Percentiles rank a stretch among this genome's conserved stretches.
phyloP scores from a whole-genome alignment of 2,888 invertebrate genomes.

The Sarcophaga rosellei region DNA sequence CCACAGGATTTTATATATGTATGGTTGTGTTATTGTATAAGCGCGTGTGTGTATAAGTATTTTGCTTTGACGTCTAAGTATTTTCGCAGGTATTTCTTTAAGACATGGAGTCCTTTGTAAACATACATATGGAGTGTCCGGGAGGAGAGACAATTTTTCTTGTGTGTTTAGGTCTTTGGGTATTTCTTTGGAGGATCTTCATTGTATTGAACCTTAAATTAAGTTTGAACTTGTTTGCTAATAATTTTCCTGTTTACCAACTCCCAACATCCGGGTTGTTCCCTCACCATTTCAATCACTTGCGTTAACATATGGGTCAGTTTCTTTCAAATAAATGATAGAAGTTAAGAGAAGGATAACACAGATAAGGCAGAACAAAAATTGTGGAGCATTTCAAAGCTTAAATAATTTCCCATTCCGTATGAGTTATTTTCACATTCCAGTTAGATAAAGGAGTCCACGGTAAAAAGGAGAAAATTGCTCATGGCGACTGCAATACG shows the following conservation, averaged over 20 bases:
- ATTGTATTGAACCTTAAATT: constrained; percentile 80
- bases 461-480: too few species aligned
- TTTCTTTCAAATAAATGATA: background rate
- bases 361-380: too few species aligned
- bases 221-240: constrained; percentile 78
- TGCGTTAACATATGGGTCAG: background rate
- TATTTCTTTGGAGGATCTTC: constrained; percentile 40
- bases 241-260: constrained; percentile 65
- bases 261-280: constrained; percentile 3
- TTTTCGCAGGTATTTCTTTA: constrained; percentile 37
- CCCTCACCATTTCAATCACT: background rate
- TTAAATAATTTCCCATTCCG: too few species aligned
- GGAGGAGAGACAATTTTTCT: background rate
- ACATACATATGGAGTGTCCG: background rate
- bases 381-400: too few species aligned
- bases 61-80: background rate
- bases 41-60: constrained; percentile 8
- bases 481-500: too few species aligned
- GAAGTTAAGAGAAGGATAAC: too few species aligned
- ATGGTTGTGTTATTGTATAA: background rate
- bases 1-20: constrained; percentile 78
- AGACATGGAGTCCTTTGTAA: background rate
- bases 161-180: constrained; percentile 6
- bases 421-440: too few species aligned
- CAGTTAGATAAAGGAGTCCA: too few species aligned